These are phyloP conservation scores for Sterna hirundo DNA, from an alignment of 2,113 vertebrate genomes.

Conservation along the genomic window DNA sequence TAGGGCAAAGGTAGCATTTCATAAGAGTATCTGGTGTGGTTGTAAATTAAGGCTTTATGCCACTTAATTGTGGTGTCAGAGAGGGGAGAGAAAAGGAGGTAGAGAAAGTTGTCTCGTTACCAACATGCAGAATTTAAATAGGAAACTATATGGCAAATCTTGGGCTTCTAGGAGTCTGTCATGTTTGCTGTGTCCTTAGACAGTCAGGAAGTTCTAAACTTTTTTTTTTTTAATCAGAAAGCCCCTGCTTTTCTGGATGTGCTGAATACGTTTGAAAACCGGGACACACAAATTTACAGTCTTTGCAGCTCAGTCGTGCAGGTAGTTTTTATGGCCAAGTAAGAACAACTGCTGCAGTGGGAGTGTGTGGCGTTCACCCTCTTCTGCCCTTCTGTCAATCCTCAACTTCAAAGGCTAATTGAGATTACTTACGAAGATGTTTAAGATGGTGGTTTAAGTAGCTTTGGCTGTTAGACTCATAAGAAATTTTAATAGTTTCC, in stretches of 20 bases:
- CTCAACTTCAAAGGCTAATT: not conserved
- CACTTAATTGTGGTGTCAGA: not conserved
- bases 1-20: not conserved
- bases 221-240: not conserved
- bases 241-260: not conserved
- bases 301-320: not conserved
- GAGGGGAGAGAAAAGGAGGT: not conserved
- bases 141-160: not conserved
- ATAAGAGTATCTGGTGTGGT: not conserved
- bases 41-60: not conserved
- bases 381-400: not conserved
- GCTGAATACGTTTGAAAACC: not conserved
- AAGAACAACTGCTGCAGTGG: not conserved
- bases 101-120: not conserved
- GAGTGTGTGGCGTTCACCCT: not conserved
- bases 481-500: not conserved
- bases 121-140: not conserved
- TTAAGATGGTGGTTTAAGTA: not conserved
- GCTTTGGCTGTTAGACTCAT: not conserved
- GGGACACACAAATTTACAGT: not conserved
- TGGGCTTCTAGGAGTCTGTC: not conserved
- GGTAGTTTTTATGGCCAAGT: not conserved
- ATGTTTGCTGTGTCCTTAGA: not conserved
- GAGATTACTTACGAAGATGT: conserved; percentile 3
- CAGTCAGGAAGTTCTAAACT: not conserved